phyloP scores from a whole-genome alignment of 92 coral and sea anemone species.

The Phenganax subtilis region DNA sequence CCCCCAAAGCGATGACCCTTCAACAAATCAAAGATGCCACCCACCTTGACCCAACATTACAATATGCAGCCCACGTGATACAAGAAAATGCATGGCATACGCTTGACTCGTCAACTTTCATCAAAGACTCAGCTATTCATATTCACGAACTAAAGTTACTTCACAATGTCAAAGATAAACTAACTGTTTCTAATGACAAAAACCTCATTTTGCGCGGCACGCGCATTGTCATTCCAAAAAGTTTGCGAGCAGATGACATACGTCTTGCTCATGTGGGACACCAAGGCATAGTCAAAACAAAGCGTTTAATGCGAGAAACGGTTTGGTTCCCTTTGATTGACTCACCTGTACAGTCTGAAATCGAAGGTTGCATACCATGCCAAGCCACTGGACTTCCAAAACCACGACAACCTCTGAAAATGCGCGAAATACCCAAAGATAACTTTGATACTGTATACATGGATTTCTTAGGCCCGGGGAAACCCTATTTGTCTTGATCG shows the following conservation, averaged over 20 bases:
- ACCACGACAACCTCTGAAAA: background rate
- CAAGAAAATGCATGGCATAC: too few relatives aligned
- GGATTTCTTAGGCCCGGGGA: slow-evolving; percentile 6
- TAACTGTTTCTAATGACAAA: too few relatives aligned
- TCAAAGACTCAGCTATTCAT: too few relatives aligned
- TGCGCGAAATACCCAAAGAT: background rate
- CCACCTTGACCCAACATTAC: background rate
- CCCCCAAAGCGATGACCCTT: slow-evolving; percentile 8
- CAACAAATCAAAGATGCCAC: background rate
- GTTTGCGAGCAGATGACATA: background rate
- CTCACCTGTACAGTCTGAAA: background rate
- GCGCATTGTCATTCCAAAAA: background rate
- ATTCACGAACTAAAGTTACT: too few relatives aligned
- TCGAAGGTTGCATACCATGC: background rate
- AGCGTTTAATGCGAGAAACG: background rate
- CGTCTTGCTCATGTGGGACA: background rate
- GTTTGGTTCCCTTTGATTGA: background rate
- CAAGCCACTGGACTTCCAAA: background rate
- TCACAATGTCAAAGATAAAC: too few relatives aligned
- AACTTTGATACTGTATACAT: slow-evolving; percentile 2
- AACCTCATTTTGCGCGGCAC: background rate
- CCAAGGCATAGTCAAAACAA: background rate
- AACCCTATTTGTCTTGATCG: background rate
- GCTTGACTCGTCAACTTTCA: too few relatives aligned
- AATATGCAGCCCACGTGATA: background rate